phyloP scores from a whole-genome alignment of 2,797 vertebrate species.

The Chaetodon trifasciatus region DNA sequence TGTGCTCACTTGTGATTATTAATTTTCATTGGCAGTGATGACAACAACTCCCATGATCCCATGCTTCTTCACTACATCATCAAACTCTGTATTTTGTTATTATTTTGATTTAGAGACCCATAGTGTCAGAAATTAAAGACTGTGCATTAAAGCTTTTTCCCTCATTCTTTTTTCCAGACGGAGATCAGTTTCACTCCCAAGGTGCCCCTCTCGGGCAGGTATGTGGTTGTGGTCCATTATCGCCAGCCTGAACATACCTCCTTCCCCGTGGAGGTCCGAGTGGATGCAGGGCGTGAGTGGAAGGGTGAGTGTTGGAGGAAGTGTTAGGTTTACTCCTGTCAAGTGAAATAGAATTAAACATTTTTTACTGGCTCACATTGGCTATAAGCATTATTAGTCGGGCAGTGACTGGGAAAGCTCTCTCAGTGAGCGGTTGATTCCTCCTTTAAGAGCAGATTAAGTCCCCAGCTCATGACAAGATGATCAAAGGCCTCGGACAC shows the following conservation, averaged over 20 bases:
- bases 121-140: too few species aligned
- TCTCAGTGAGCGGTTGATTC: slow-evolving; percentile 29
- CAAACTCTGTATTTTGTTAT: too few species aligned
- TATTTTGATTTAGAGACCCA: too few species aligned
- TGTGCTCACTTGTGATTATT: too few species aligned
- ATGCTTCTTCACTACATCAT: too few species aligned
- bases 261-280: slow-evolving; percentile 87
- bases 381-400: slow-evolving; percentile 14
- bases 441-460: slow-evolving; percentile 53
- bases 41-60: too few species aligned
- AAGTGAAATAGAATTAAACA: slow-evolving; percentile 25
- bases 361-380: slow-evolving; percentile 23
- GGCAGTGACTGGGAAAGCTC: slow-evolving; percentile 22
- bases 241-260: slow-evolving; percentile 85
- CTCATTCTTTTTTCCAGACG: slow-evolving; percentile 79
- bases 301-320: slow-evolving; percentile 85
- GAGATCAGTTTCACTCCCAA: slow-evolving; percentile 86
- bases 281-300: slow-evolving; percentile 83
- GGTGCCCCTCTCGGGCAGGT: slow-evolving; percentile 84
- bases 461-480: slow-evolving; percentile 47
- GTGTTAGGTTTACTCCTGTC: slow-evolving; percentile 1
- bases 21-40: too few species aligned
- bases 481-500: slow-evolving; percentile 52
- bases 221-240: slow-evolving; percentile 90
- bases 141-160: background rate